Percentiles rank a stretch among this genome's conserved stretches.
phyloP scores from a whole-genome alignment of 2,888 invertebrate species.

The Aspidapion aeneum region DNA sequence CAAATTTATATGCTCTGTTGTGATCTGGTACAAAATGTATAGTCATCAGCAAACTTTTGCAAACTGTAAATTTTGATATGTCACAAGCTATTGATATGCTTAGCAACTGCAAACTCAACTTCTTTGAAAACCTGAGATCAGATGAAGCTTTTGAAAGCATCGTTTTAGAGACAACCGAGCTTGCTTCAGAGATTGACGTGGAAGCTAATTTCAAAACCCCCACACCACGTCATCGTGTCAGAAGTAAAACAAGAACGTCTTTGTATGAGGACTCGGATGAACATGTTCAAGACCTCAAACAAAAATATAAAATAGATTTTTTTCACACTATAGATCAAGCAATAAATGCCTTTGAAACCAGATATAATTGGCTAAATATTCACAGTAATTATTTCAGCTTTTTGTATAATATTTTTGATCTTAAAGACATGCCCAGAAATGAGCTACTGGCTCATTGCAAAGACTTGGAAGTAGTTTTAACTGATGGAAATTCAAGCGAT shows the following conservation, averaged over 20 bases:
- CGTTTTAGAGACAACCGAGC: background rate
- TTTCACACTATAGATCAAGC: background rate
- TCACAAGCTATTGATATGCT: background rate
- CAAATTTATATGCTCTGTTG: conserved; percentile 4
- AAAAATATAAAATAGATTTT: conserved; percentile 4
- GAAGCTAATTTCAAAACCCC: background rate
- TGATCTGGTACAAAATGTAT: conserved; percentile 4
- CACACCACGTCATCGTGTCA: background rate
- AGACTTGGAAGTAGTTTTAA: background rate
- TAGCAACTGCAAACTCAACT: background rate
- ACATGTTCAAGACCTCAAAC: background rate
- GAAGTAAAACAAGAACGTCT: background rate
- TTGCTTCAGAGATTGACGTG: conserved; percentile 2
- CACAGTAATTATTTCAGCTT: too few species aligned
- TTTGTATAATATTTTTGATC: background rate
- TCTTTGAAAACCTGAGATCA: background rate
- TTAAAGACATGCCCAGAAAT: background rate
- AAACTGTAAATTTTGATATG: background rate
- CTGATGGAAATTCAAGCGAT: background rate
- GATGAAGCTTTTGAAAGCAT: background rate
- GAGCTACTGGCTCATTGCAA: background rate
- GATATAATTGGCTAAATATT: background rate
- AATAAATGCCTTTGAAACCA: background rate
- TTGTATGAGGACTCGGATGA: background rate
- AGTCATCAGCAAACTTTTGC: conserved; percentile 7